Conservation (phyloP, 2,888 invertebrate species). For the Drepana falcataria region DNA sequence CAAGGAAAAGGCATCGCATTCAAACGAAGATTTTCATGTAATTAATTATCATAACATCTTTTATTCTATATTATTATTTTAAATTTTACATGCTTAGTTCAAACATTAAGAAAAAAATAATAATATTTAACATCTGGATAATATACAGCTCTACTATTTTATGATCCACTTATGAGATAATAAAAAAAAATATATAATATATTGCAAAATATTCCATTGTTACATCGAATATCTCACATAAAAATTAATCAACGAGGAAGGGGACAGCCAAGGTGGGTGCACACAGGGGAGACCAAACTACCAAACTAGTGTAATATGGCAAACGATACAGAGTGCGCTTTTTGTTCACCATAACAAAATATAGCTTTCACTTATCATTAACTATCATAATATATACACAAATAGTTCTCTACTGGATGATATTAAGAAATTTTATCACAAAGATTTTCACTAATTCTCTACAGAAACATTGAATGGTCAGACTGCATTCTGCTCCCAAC, state of each 20-base stretch:
- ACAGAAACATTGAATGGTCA: constrained; percentile 49
- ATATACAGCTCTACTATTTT: constrained; percentile 71
- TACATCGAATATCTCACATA: constrained; percentile 55
- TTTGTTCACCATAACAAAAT: constrained; percentile 68
- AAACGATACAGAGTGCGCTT: constrained; percentile 56
- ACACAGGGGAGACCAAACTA: constrained; percentile 25
- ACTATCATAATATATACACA: constrained; percentile 56
- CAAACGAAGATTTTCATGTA: constrained; percentile 71
- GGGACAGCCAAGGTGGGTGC: constrained; percentile 45
- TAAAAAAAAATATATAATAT: constrained; percentile 56
- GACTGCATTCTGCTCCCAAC: constrained; percentile 39
- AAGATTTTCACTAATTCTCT: constrained; percentile 61
- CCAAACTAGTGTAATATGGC: constrained; percentile 47
- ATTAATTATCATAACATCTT: constrained; percentile 79
- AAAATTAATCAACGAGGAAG: constrained; percentile 30
- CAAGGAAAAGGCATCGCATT: constrained; percentile 51
- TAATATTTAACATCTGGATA: constrained; percentile 78
- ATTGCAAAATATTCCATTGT: constrained; percentile 77
- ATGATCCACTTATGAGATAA: constrained; percentile 68
- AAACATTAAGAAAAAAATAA: constrained; percentile 78
- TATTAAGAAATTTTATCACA: constrained; percentile 65
- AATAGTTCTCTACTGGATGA: constrained; percentile 58
- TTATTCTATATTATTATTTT: constrained; percentile 79
- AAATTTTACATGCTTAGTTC: constrained; percentile 78
- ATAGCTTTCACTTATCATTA: constrained; percentile 66